Percentiles rank a stretch among this genome's conserved stretches.
These are phyloP conservation scores for Bovichtus variegatus DNA, from an alignment of 2,797 vertebrate species.

Conservation along the genomic window DNA sequence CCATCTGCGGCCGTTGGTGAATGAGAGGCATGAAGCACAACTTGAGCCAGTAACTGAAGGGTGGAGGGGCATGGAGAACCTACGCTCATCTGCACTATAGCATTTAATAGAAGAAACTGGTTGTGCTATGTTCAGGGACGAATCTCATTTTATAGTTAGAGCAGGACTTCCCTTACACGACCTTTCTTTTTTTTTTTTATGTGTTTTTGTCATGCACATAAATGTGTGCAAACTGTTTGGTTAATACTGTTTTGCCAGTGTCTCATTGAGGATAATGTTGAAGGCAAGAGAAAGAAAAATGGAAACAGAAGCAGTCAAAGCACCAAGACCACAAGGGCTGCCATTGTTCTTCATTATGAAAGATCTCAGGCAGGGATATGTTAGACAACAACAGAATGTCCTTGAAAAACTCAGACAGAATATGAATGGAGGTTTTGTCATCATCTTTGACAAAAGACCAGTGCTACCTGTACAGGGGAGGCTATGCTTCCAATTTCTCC, in stretches of 20 bases:
- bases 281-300: conserved; percentile 29
- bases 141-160: not conserved
- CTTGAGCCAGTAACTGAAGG: conserved; percentile 50
- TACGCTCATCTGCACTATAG: conserved; percentile 23
- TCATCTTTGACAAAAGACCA: conserved; percentile 78
- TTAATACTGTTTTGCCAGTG: conserved; percentile 42
- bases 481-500: conserved; percentile 56
- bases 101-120: conserved; percentile 9
- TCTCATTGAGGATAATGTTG: conserved; percentile 37
- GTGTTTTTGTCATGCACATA: conserved; percentile 2
- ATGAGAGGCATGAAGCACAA: conserved; percentile 54
- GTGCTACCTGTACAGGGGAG: conserved; percentile 63
- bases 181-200: conserved; percentile 3
- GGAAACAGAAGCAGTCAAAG: conserved; percentile 45
- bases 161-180: conserved; percentile 3
- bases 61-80: conserved; percentile 24
- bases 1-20: conserved; percentile 70
- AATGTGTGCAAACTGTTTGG: conserved; percentile 37
- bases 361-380: conserved; percentile 81
- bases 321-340: conserved; percentile 55
- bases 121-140: conserved; percentile 22
- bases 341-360: conserved; percentile 88
- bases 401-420: conserved; percentile 89
- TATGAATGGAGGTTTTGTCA: conserved; percentile 82
- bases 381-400: conserved; percentile 85